Base-by-base conservation (phyloP, 2,113 vertebrate species). In the Elephantulus edwardii region DNA sequence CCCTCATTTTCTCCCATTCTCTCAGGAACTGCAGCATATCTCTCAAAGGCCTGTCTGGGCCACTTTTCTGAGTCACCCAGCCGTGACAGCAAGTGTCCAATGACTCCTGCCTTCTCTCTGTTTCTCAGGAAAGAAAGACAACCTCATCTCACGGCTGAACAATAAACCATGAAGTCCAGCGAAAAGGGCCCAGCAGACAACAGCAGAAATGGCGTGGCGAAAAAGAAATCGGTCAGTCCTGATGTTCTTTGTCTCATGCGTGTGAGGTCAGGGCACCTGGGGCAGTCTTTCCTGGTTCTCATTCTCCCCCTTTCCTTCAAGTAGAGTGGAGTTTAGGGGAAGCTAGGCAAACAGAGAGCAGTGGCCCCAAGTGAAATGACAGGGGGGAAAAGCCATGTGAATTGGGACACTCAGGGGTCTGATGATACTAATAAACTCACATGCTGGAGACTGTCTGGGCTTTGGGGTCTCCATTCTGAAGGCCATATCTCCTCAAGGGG, bases 181-280 rank as follows among this genome's bases (percentile, higher is more conserved):
- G 80, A 95, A 30, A 89, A 94, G 68, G 94, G 62, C 48, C 85
- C 91, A 0, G 1, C 35, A 5, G 64, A 84, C 6, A 24, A 0
- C 0, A 96, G 91, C 92, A 94, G 89, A 74, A 95, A 40, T 0
- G 6, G 77, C 0, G 1, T 0, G 0, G n/a, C 6, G 1, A 95
- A 91, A 40, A 96, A 91, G 77, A 97, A 96, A 86, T 14, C 0
- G 97, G 97, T 97, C 80, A 97, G 97, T 97, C 6, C 89, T 89
- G 44, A 7, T 9, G 46, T 78, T 30, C 40, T 58, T 14, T 75
- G 35, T 35, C 35, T 77, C 5, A 1, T 7, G 14, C 11, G 58
- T 4, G 8, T 6, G 44, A n/a, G 19, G 44, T 24, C 75, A 5
- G 52, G 60, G 20, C 38, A 24, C 35, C 13, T 0, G 0, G 11